Base-by-base conservation (phyloP, 2,797 vertebrate genomes). In the Smutsia temminckii region DNA sequence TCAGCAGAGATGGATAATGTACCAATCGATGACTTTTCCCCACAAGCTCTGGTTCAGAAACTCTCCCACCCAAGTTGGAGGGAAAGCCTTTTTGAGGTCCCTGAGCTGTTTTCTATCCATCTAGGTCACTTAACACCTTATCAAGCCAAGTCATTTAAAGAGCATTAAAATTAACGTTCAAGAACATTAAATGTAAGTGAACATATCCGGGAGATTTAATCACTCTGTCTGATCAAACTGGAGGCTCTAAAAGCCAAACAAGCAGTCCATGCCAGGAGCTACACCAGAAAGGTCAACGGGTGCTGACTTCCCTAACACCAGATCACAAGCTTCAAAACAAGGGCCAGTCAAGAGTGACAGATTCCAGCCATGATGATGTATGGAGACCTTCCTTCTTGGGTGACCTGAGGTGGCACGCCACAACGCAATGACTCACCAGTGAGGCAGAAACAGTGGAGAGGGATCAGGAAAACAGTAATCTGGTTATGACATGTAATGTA, bases 101-200 rank as follows among this genome's bases (percentile, higher is more conserved):
- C 61, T 91, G 66, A 85, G 59, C 86, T 96, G 34, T 92, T 95
- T 95, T 87, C 84, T 95, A 84, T 86, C 80, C 75, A 85, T 69
- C 96, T 95, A 77, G 71, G 93, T 89, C 89, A 93, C 80, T 95
- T 96, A 96, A 92, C 68, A 94, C 91, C 75, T 95, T 97, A 96
- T 96, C 95, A 94, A 96, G 59, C 46, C 55, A 85, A 91, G 93
- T 80, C 77, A 96, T 78, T 96, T 94, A 97, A 53, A 93, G 68
- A 95, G 37, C 87, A 92, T 95, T 97, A 97, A 97, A 97, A 96
- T 97, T 95, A 95, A 96, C 95, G 89, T 96, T 51, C 93, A 94
- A 94, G 97, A 96, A 93, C 89, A 96, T 94, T 96, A 96, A 94
- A 85, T 42, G 84, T 95, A 96, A 97, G 97, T 97, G 96, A 97